Base-by-base conservation (phyloP, 64 coral and sea anemone species). In the Cladopsammia gracilis region DNA sequence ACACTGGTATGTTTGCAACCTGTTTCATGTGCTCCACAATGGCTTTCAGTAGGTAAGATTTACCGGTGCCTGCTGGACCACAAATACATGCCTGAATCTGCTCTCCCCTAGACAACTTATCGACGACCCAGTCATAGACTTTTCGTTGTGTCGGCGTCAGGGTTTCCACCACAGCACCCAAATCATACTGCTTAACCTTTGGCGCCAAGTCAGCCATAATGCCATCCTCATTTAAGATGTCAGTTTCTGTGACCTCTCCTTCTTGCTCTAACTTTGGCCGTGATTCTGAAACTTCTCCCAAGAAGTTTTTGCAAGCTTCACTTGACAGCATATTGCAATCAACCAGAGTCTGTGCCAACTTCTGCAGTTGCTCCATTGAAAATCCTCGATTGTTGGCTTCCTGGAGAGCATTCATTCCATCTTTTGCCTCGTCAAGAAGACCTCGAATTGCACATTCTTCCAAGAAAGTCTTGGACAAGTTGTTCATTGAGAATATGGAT, bases 61-160 rank as follows among this genome's bases (percentile, higher is more conserved):
- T 77, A 11, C 75, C 75, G 48, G 75, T 77, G 10, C 75, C 75
- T 77, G 46, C 75, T 77, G 75, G 47, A 77, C 47, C 75, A 77
- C 15, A 48, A 48, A 50, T 51, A 26, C 18, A 48, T 51, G 18
- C n/a, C n/a, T n/a, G n/a, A n/a, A n/a, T n/a, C n/a, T n/a, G n/a
- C n/a, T n/a, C n/a, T n/a, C n/a, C n/a, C n/a, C n/a, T n/a, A n/a
- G n/a, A n/a, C n/a, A n/a, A n/a, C n/a, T n/a, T n/a, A n/a, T n/a
- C n/a, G n/a, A n/a, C n/a, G n/a, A n/a, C n/a, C n/a, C n/a, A n/a
- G n/a, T n/a, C n/a, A n/a, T n/a, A n/a, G n/a, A n/a, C n/a, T n/a
- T n/a, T n/a, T n/a, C n/a, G n/a, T n/a, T n/a, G n/a, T n/a, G n/a
- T n/a, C n/a, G n/a, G n/a, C n/a, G n/a, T n/a, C n/a, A n/a, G n/a